Evolutionary conservation across 2,888 invertebrate genomes (phyloP).

Genomic region (Clusia tigrina): DNA sequence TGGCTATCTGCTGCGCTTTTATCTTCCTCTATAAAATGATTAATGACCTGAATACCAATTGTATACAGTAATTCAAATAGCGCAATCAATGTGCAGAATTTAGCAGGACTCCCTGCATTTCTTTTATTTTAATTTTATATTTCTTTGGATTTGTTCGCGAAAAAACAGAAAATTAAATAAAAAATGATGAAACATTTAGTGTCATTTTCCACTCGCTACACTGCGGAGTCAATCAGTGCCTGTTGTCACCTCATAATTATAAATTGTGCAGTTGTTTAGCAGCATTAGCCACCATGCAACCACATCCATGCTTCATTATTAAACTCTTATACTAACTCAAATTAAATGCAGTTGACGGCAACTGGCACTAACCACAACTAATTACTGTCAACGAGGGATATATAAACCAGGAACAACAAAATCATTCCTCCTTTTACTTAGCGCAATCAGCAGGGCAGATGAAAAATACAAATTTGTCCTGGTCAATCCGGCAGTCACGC

Average conservation of each 20-base stretch:
- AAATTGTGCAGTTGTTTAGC: not conserved
- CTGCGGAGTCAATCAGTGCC: not conserved
- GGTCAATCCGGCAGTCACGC: not conserved
- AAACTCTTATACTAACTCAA: slow-evolving; percentile 1
- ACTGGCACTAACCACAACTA: slow-evolving; percentile 3
- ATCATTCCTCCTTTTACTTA: slow-evolving; percentile 2
- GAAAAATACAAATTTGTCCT: not conserved
- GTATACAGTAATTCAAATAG: not conserved
- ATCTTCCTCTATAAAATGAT: not conserved
- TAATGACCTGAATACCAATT: not conserved
- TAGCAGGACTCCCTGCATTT: too few relatives aligned
- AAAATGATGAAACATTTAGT: too few relatives aligned
- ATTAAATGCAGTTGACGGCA: slow-evolving; percentile 30
- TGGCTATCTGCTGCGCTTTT: not conserved
- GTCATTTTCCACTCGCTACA: too few relatives aligned
- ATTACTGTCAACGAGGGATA: slow-evolving; percentile 18
- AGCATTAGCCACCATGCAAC: slow-evolving; percentile 7
- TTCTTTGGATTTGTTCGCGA: too few relatives aligned
- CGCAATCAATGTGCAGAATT: not conserved
- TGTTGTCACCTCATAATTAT: slow-evolving; percentile 5
- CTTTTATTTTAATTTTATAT: too few relatives aligned
- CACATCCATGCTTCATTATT: slow-evolving; percentile 18
- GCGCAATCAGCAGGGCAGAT: not conserved
- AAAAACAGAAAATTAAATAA: not conserved
- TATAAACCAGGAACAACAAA: slow-evolving; percentile 17